These are phyloP conservation scores for Sinotaia quadrata DNA, from an alignment of 2,888 invertebrate species.

Conservation along the genomic window DNA sequence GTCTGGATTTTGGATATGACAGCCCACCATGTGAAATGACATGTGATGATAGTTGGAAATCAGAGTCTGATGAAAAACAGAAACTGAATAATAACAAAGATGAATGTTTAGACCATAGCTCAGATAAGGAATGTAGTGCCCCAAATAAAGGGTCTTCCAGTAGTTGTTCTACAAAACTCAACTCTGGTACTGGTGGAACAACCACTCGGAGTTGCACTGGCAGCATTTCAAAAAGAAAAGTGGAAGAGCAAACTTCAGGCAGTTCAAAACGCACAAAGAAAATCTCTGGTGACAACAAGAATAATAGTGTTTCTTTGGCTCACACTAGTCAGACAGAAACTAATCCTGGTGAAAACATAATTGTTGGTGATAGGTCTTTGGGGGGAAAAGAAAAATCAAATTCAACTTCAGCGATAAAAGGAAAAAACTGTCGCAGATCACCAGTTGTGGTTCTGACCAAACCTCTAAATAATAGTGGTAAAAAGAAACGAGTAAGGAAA, in stretches of 20 bases:
- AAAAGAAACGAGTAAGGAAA: conserved; percentile 8
- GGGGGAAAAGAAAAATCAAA: not conserved
- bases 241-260: not conserved
- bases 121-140: not conserved
- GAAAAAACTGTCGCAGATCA: conserved; percentile 2
- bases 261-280: conserved; percentile 9
- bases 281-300: not conserved
- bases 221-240: conserved; percentile 6
- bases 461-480: not conserved
- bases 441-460: conserved; percentile 24
- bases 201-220: conserved; percentile 24
- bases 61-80: conserved; percentile 17
- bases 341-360: not conserved
- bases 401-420: too few species aligned
- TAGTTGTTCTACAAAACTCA: not conserved
- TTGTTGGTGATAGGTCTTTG: not conserved
- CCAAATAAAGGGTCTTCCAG: conserved; percentile 9
- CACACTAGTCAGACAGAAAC: not conserved
- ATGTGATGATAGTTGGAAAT: conserved; percentile 18
- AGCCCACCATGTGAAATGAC: conserved; percentile 26
- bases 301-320: conserved; percentile 1
- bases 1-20: conserved; percentile 26
- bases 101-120: conserved; percentile 29
- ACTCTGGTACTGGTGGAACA: not conserved
- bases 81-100: too few species aligned